Conservation (phyloP, 1,140 invertebrate genomes). For the Eupristina koningsbergeri region DNA sequence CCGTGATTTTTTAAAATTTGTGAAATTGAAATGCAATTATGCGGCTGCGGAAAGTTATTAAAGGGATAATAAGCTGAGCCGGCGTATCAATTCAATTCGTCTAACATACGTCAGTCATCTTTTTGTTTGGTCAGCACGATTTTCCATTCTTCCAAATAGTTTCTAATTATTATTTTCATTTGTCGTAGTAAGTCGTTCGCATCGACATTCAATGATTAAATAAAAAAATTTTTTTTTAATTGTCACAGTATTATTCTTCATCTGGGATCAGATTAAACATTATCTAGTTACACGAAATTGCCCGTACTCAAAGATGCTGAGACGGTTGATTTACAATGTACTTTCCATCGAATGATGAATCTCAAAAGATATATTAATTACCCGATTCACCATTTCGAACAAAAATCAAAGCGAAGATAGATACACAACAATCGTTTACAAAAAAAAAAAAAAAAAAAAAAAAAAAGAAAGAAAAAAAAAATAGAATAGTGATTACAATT, state of each 20-base stretch:
- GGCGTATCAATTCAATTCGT: not conserved
- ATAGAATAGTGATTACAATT: not conserved
- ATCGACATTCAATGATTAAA: not conserved
- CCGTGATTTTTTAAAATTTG: not conserved
- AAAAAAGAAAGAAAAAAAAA: too few relatives aligned
- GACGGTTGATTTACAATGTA: not conserved
- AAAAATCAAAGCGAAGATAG: too few relatives aligned
- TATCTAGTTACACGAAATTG: not conserved
- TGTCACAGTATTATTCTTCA: not conserved
- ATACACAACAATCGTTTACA: not conserved
- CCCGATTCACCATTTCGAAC: too few relatives aligned
- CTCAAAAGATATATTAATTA: not conserved
- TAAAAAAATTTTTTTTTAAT: not conserved
- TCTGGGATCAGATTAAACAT: not conserved
- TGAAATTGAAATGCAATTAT: not conserved
- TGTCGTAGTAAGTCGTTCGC: not conserved
- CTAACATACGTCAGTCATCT: not conserved
- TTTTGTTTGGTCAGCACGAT: not conserved
- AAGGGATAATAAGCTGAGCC: conserved; percentile 7
- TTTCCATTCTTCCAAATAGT: not conserved
- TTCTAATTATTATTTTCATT: not conserved
- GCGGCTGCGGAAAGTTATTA: not conserved
- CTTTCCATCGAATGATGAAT: not conserved
- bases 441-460: too few relatives aligned
- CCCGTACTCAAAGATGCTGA: not conserved